These are phyloP conservation scores for Chloropsis hardwickii DNA, from an alignment of 2,113 vertebrate genomes.

Conservation along the genomic window DNA sequence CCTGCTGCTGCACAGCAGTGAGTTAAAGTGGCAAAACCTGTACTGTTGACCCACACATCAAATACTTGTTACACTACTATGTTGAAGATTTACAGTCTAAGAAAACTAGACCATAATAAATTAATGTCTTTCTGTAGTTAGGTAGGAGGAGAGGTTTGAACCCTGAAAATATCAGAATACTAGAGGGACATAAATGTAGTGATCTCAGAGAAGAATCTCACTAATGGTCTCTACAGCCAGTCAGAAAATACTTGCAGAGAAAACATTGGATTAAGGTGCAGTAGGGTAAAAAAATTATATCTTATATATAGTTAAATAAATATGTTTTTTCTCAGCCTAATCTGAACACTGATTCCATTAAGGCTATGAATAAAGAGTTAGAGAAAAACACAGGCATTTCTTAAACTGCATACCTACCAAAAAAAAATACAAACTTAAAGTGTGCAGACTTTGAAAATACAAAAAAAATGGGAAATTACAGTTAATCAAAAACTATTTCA, in stretches of 20 bases:
- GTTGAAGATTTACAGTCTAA: neutral
- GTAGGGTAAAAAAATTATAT: neutral
- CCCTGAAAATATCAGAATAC: neutral
- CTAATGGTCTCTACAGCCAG: neutral
- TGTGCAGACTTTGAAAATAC: neutral
- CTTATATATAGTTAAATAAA: neutral
- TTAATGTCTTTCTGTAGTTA: neutral
- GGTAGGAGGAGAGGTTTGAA: neutral
- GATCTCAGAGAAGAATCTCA: neutral
- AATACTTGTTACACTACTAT: neutral
- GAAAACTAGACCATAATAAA: neutral
- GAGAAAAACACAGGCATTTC: neutral
- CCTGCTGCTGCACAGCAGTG: neutral
- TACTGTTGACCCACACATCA: neutral
- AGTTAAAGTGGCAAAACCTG: neutral
- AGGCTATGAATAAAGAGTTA: neutral
- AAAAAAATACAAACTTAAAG: neutral
- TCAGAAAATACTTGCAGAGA: neutral
- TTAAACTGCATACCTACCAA: neutral
- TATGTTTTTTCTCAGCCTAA: neutral
- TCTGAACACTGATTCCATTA: neutral
- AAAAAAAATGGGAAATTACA: neutral
- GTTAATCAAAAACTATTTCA: neutral
- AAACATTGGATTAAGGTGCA: neutral
- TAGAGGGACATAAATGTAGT: neutral